Evolutionary conservation across 2,113 vertebrate genomes (phyloP), one percentile per base, ranked within the genome.

Genomic region (Philantomba maxwellii): DNA sequence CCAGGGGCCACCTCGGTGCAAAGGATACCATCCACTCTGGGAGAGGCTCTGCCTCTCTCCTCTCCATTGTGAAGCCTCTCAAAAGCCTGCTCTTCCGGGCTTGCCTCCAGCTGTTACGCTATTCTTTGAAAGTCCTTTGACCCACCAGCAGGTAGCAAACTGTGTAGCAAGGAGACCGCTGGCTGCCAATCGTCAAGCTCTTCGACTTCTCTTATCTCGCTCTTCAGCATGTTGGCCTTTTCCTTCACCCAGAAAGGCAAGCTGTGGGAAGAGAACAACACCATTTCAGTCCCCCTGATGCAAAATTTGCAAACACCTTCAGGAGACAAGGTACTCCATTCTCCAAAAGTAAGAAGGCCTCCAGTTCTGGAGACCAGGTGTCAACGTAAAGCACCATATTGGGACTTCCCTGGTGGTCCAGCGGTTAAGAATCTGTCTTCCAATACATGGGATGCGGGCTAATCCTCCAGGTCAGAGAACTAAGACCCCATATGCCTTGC

Each of bases 221-320:
- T 97, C 77, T 77, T 94, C 78, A 97, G 70, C 12, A 11, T 58
- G 8, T 89, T 89, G 85, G 88, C 88, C 57, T 97, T 95, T 64
- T 98, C 96, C 82, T 96, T 98, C 78, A 95, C 78, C 96, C 92
- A 96, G 92, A 97, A 98, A 94, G 98, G 96, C 77, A 96, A 81
- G 66, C 98, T 98, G 86, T 57, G 49, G 47, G 36, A 83, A 95
- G 51, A 96, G 86, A 75, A 95, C 10, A 36, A 11, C 14, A 30
- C 11, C 12, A 15, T 81, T 49, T 83, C 25, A 51, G 58, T 70
- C 33, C 9, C 10, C 84, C 15, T 75, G 26, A 33, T 26, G 55
- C 55, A 55, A 96, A 91, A 70, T n/a, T 81, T 77, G 91, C 15
- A 80, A 84, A 87, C 30, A 55, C 55, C 1, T 25, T 75, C 30